Base-by-base conservation (phyloP, 2,797 vertebrate species). In the Meriones psammophilus region DNA sequence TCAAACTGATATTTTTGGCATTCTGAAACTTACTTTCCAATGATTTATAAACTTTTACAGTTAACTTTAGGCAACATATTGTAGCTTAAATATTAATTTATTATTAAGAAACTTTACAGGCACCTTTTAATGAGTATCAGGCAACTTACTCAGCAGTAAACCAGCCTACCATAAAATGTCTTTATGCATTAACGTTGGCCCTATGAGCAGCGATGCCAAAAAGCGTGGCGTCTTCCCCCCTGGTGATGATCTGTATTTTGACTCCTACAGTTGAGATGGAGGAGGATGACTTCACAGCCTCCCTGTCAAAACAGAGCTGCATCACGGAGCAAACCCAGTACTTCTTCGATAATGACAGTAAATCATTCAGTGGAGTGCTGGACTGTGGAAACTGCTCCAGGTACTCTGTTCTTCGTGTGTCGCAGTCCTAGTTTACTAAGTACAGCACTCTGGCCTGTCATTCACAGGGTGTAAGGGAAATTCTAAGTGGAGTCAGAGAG, bases 261-360 rank as follows among this genome's bases (percentile, higher is more conserved):
- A 94, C 92, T 97, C 12, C 95, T 89, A 54, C 98, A 99, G 99
- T 98, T 95, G 99, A 99, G 91, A 97, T 98, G 94, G 99, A 99
- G 73, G 99, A 99, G 7, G 99, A 99, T 15, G 99, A 99, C 94
- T 99, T 99, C 0, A 96, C 99, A 3, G 98, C 99, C 76, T 98
- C 99, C 64, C 98, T 99, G 97, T 99, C 99, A 92, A 99, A 99
- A 98, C 99, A 99, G 97, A 99, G 99, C 98, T 99, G 99, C 92
- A 99, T 99, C 97, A 99, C 99, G 1, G 99, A 99, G 97, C 99
- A 99, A 98, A 99, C 99, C 18, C 99, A 99, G 96, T 99, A 99
- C 98, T 99, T 99, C 98, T 99, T 99, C 96, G 99, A 99, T 97
- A 99, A 99, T 33, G 98, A 99, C 1, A 99, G 99, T 96, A 99